Evolutionary conservation across 2,113 vertebrate species (phyloP), one percentile per base, ranked within the genome.

Genomic region (Larimichthys crocea): DNA sequence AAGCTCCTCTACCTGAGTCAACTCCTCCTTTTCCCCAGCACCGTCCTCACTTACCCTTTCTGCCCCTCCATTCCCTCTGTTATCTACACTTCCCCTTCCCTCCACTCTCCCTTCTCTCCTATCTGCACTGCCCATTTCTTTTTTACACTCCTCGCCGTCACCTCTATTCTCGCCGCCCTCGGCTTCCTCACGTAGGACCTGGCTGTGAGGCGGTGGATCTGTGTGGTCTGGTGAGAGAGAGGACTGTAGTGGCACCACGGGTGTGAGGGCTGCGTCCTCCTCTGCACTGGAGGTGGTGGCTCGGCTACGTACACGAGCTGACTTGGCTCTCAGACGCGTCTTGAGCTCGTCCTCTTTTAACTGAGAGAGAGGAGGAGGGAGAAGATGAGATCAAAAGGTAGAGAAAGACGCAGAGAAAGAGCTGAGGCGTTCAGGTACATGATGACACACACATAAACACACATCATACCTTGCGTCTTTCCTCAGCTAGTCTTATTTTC

Each of bases 401-500:
- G 10, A 42, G 49, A 73, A 14, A 49, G 8, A 26, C 5, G 20
- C 8, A 8, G 17, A 9, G 20, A 53, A 7, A 55, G 22, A 70
- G 48, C 40, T 5, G 31, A 31, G 8, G 60, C 24, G 15, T 10
- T 16, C n/a, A 44, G 31, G 16, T n/a, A 31, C 26, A 72, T 29
- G 46, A 15, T 9, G 4, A 53, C 26, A 20, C 31, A 35, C 4
- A 40, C 44, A 56, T 10, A 48, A 11, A 71, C 9, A 55, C 29
- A 64, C 16, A 42, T 7, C 4, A 14, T 61, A 96, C 95, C 95
- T 96, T 94, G 56, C 93, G 94, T 77, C 91, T 92, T 16, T 88
- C 92, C 74, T 97, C 94, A 12, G 72, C 93, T 0, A 89, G 94
- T 83, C 50, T 93, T 85, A 95, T 95, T 90, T 94, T 96, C 76